A percentile compares a stretch with the other conserved stretches of the same genome.
These are phyloP conservation scores for Ylistrum balloti DNA, from an alignment of 1,140 invertebrate species.

Conservation along the genomic window DNA sequence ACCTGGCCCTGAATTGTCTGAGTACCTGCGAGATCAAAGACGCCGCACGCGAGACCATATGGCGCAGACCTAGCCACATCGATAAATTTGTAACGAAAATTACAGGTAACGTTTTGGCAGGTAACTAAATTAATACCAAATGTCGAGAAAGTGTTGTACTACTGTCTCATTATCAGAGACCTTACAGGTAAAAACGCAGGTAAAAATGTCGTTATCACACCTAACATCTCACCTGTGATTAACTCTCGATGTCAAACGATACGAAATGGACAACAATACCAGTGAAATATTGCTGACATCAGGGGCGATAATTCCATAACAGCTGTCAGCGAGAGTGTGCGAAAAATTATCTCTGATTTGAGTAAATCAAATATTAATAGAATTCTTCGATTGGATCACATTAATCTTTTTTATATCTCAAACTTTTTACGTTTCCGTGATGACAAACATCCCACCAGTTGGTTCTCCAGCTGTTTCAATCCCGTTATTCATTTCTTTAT, in stretches of 20 bases:
- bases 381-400: not conserved
- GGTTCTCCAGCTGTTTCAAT: not conserved
- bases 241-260: constrained; percentile 9
- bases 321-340: not conserved
- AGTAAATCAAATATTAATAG: not conserved
- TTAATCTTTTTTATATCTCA: not conserved
- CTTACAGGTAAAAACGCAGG: constrained; percentile 37
- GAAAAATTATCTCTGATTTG: not conserved
- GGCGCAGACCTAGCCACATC: not conserved
- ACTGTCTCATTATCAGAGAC: not conserved
- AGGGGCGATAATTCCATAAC: not conserved
- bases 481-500: not conserved
- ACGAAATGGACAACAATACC: constrained; percentile 12
- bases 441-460: not conserved
- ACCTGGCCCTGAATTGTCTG: not conserved
- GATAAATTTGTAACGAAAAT: constrained; percentile 40
- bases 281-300: not conserved
- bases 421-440: not conserved
- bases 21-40: not conserved
- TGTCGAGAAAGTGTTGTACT: not conserved
- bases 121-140: constrained; percentile 16
- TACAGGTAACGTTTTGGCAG: constrained; percentile 32
- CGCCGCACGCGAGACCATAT: constrained; percentile 11
- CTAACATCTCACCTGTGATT: not conserved
- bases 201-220: not conserved